Base-by-base conservation (phyloP, 2,113 vertebrate genomes). In the Sterna hirundo region DNA sequence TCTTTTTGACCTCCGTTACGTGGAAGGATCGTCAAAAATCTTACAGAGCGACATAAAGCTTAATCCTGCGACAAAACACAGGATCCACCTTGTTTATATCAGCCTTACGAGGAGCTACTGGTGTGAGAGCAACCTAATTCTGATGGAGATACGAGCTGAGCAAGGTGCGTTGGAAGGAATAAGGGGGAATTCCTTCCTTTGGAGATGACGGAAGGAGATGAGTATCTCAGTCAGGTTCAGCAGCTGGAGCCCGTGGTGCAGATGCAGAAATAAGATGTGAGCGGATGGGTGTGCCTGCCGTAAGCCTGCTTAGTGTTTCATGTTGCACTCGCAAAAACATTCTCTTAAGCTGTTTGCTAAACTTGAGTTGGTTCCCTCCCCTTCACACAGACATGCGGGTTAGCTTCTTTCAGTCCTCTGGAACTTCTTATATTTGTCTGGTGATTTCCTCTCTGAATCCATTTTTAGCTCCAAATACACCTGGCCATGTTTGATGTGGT, bases 81-180 rank as follows among this genome's bases (percentile, higher is more conserved):
- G 34, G 21, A 11, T 71, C 95, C 13, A 6, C 29, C 22, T 66
- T 40, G 8, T 77, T 89, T 58, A 5, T 46, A 17, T 68, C 61
- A 11, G 27, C 51, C 4, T 47, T 27, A 9, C 4, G 36, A 74
- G 40, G 44, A 64, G 18, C 16, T 54, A 0, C 25, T 65, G 92
- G n/a, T 27, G 34, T 46, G 85, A 32, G 14, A 84, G 27, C 40
- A n/a, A 2, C 58, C 14, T 18, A 10, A 4, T 60, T 86, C 52
- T 58, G 51, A 5, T 3, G 10, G 64, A 68, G 32, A 11, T 3
- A 1, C 0, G 15, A 90, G 42, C 69, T 10, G 57, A 74, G 51
- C 18, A 30, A 2, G 1, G 0, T 9, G 23, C 0, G 0, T 34
- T 34, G 42, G 60, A 68, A 81, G 49, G 76, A 69, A 38, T 38